Evolutionary conservation across 2,797 vertebrate species (phyloP).

Genomic region (Rallus crepitans): DNA sequence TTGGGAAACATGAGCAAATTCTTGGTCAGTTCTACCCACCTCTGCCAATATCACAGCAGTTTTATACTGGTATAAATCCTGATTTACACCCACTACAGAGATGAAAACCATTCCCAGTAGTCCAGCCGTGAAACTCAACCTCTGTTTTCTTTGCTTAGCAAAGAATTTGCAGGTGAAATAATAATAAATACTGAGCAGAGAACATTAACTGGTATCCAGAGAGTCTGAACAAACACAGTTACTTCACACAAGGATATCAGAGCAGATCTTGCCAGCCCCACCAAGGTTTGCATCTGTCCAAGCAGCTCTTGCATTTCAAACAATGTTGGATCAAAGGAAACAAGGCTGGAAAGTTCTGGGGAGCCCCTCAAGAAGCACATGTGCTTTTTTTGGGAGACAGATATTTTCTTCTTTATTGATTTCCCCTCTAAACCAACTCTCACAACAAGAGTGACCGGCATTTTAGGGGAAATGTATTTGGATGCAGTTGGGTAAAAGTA

Average conservation of each 20-base stretch:
- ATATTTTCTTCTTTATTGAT: background rate
- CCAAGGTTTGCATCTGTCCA: background rate
- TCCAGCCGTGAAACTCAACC: conserved; percentile 29
- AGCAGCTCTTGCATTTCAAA: background rate
- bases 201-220: background rate
- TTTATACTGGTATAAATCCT: conserved; percentile 14
- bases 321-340: background rate
- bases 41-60: background rate
- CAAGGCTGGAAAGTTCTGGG: background rate
- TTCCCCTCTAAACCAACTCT: background rate
- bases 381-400: conserved; percentile 10
- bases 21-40: background rate
- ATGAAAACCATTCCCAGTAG: conserved; percentile 19
- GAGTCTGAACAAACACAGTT: conserved; percentile 25
- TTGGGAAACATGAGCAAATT: background rate
- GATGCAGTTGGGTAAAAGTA: background rate
- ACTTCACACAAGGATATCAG: background rate
- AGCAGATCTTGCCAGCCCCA: background rate
- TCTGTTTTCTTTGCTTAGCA: conserved; percentile 38
- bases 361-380: background rate
- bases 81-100: background rate
- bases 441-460: background rate
- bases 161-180: conserved; percentile 65
- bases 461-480: background rate
- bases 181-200: conserved; percentile 36